Conservation (phyloP, 2,888 invertebrate genomes). For the Eristalinus aeneus region DNA sequence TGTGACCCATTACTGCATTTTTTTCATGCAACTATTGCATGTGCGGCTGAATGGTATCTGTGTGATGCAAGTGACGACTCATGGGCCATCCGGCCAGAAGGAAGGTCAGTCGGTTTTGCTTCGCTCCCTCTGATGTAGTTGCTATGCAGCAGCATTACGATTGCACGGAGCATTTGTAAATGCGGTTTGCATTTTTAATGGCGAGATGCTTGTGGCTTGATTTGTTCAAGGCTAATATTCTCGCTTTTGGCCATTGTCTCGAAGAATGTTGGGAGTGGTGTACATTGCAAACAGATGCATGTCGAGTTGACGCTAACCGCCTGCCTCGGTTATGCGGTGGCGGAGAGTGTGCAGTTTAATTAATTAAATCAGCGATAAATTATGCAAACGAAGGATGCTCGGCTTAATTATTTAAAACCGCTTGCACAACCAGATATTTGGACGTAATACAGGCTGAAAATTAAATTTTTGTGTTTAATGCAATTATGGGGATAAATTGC, state of each 20-base stretch:
- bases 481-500: background rate
- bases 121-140: conserved; percentile 7
- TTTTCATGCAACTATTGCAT: background rate
- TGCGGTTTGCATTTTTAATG: conserved; percentile 54
- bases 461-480: background rate
- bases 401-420: background rate
- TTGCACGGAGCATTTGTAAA: conserved; percentile 28
- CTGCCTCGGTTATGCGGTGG: background rate
- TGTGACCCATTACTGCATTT: conserved; percentile 26
- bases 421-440: background rate
- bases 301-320: too few relatives aligned
- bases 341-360: background rate
- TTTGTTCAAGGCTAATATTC: conserved; percentile 46
- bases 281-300: background rate
- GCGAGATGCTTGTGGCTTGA: conserved; percentile 18
- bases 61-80: conserved; percentile 8
- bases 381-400: background rate
- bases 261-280: background rate
- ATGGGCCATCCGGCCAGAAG: conserved; percentile 11
- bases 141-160: conserved; percentile 21
- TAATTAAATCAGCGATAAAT: background rate
- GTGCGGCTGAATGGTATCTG: conserved; percentile 5
- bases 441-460: background rate
- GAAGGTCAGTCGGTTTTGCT: conserved; percentile 35
- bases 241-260: background rate